Evolutionary conservation across 2,797 vertebrate genomes (phyloP).

Genomic region (Alcedo quadribrachys): DNA sequence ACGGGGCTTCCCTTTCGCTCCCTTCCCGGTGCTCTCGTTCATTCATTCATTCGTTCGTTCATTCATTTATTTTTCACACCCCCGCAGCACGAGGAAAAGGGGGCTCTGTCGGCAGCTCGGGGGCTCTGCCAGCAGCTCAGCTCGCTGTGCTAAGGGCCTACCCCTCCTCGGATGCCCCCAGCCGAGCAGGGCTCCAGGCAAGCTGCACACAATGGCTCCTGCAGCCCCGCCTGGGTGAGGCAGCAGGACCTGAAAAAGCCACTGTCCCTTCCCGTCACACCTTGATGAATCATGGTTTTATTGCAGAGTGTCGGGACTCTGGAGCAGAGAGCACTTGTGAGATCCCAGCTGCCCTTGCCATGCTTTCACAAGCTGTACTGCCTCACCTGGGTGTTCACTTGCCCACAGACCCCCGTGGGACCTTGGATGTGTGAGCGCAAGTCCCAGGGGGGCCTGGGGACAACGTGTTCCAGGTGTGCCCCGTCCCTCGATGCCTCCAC

Average conservation of each 20-base stretch:
- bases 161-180: background rate
- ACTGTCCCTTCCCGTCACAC: background rate
- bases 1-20: background rate
- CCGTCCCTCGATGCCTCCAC: background rate
- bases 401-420: background rate
- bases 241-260: background rate
- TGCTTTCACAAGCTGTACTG: background rate
- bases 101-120: too few species aligned
- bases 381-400: background rate
- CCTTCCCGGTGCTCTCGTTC: background rate
- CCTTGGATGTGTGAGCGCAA: fast-evolving
- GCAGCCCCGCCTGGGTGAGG: background rate
- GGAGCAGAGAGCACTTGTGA: background rate
- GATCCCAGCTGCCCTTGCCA: background rate
- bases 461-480: background rate
- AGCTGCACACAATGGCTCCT: background rate
- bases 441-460: background rate
- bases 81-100: background rate
- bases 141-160: background rate
- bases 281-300: background rate
- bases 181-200: background rate
- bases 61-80: background rate
- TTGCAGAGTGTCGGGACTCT: background rate
- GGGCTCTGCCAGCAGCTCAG: too few species aligned
- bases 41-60: background rate